Evolutionary conservation across 1,140 invertebrate species (phyloP), one percentile per base, ranked within the genome.

Genomic region (Agrilus planipennis): DNA sequence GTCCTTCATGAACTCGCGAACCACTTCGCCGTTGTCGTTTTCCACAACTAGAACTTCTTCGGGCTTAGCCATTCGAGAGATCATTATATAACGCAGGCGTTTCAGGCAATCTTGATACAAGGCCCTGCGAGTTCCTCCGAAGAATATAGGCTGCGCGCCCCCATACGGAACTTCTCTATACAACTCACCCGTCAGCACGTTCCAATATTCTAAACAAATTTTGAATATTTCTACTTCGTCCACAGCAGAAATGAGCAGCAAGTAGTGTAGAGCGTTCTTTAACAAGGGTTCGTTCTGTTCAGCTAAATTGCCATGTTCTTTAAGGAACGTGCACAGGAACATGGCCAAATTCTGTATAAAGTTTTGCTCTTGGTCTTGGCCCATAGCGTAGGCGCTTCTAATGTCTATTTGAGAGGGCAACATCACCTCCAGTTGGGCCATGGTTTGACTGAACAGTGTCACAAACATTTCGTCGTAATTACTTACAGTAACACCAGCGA

Each of bases 41-140:
- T 99, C 95, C n/a, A 99, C 95, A 38, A 99, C 92, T n/a, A 99
- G 71, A 4, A 99, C 96, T 71, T 99, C 96, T 66, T 99, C 96
- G 0, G 96, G 96, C 64, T 98, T 99, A 1, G 95, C 96, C 96
- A 99, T 99, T 51, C 94, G 77, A 29, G 89, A 93, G 38, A 99
- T 99, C 93, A 99, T 99, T 16, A 97, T 93, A 51, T 89, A 87
- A n/a, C 96, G 73, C 11, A 99, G 83, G 69, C 87, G 87, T 29
- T 86, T 88, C 10, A 95, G 65, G 38, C 91, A 79, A 44, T 81
- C 57, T 25, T 59, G 53, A 27, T 59, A 59, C 11, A 57, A 51
- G 38, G 54, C 66, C 36, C 60, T 51, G 22, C 63, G 45, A 48
- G 69, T 52, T 44, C 59, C 45, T 51, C 64, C 57, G 47, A 68